phyloP scores from a whole-genome alignment of 2,113 vertebrate species.

The Larimichthys polyactis region DNA sequence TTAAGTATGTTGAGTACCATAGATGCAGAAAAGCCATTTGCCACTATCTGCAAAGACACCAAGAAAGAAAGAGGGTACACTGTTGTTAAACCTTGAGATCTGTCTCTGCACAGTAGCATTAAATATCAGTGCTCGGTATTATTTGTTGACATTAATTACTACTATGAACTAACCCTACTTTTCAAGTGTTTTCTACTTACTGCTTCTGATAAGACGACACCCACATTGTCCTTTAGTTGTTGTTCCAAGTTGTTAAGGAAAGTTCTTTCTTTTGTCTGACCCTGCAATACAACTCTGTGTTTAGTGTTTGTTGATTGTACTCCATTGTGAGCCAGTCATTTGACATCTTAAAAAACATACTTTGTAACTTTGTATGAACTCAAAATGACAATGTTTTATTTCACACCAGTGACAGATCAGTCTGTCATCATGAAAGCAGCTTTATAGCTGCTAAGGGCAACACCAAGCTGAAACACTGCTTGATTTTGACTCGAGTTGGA shows the following conservation, averaged over 20 bases:
- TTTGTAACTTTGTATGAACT: neutral
- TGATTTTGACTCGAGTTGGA: neutral
- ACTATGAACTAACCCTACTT: neutral
- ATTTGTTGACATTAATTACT: neutral
- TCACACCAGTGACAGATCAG: no score
- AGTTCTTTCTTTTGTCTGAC: conserved; percentile 48
- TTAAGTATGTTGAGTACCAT: conserved; percentile 45
- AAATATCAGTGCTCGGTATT: neutral
- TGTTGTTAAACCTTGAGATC: no score
- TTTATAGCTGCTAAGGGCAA: no score
- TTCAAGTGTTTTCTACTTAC: conserved; percentile 39
- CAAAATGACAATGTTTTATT: neutral
- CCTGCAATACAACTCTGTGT: conserved; percentile 23
- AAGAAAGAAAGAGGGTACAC: neutral
- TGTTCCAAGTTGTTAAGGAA: conserved; percentile 52
- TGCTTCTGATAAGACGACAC: conserved; percentile 11
- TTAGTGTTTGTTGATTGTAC: neutral
- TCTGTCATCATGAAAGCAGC: no score
- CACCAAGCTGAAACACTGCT: no score
- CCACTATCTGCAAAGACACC: conserved; percentile 49
- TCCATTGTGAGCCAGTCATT: neutral
- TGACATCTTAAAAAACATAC: no score
- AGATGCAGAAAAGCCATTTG: conserved; percentile 51
- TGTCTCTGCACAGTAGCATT: neutral
- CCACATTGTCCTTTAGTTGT: conserved; percentile 45